phyloP scores from a whole-genome alignment of 2,888 invertebrate genomes.

The Tetragonula carbonaria region DNA sequence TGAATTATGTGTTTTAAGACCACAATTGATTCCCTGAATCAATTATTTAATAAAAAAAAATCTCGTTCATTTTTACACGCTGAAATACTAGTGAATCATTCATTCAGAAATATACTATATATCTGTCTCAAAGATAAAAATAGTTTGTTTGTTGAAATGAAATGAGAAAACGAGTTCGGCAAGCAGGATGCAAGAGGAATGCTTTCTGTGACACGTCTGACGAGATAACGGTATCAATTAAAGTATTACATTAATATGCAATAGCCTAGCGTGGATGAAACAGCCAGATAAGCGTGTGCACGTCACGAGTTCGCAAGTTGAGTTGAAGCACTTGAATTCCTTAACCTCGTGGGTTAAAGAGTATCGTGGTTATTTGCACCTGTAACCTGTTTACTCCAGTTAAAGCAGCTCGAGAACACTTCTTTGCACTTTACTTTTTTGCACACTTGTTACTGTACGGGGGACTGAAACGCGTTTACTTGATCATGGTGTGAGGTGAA shows the following conservation, averaged over 20 bases:
- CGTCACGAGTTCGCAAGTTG: background rate
- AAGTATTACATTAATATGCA: constrained; percentile 41
- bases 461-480: background rate
- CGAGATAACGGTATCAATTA: constrained; percentile 51
- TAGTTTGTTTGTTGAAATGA: background rate
- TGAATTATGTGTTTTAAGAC: too few relatives aligned
- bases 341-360: constrained; percentile 3
- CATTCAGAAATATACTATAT: background rate
- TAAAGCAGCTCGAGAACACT: background rate
- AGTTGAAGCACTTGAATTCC: constrained; percentile 20
- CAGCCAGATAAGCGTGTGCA: constrained; percentile 8
- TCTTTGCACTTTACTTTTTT: background rate
- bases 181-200: background rate
- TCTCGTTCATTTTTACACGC: background rate
- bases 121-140: background rate
- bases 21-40: too few relatives aligned
- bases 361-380: constrained; percentile 1
- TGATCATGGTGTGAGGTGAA: background rate
- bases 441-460: background rate
- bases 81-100: background rate
- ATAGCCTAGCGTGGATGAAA: background rate
- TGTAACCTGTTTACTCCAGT: constrained; percentile 46
- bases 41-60: too few relatives aligned
- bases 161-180: background rate
- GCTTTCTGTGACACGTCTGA: background rate